Conservation (phyloP, 2,888 invertebrate genomes). For the Platypus cylindrus region DNA sequence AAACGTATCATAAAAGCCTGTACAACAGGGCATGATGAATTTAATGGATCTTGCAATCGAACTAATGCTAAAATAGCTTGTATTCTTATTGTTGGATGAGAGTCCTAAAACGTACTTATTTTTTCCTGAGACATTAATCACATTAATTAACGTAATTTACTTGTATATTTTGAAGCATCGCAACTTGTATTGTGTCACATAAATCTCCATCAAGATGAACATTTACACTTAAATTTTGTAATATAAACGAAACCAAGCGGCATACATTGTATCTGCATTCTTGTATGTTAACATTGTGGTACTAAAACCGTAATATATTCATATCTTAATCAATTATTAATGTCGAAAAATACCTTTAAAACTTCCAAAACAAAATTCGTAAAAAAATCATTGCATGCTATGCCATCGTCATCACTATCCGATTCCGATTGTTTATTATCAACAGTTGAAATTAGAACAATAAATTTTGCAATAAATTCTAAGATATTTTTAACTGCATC, state of each 20-base stretch:
- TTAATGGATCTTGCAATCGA: constrained; percentile 65
- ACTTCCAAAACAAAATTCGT: constrained; percentile 15
- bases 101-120: constrained; percentile 42
- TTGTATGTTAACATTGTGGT: constrained; percentile 10
- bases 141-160: constrained; percentile 13
- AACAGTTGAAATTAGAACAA: constrained; percentile 14
- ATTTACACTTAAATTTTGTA: constrained; percentile 18
- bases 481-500: constrained; percentile 15
- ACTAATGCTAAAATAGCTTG: constrained; percentile 69
- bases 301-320: constrained; percentile 13
- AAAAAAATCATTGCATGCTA: constrained; percentile 15
- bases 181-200: constrained; percentile 22
- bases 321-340: background rate
- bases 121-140: background rate
- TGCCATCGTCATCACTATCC: constrained; percentile 9
- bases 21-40: constrained; percentile 64
- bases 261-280: constrained; percentile 20
- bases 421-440: constrained; percentile 3
- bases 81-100: constrained; percentile 59
- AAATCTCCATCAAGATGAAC: constrained; percentile 20
- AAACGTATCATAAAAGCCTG: constrained; percentile 63
- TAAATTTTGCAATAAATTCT: constrained; percentile 21
- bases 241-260: constrained; percentile 18
- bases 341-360: constrained; percentile 12
- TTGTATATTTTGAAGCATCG: constrained; percentile 22